Base-by-base conservation (phyloP, 2,888 invertebrate genomes). In the Schizaphis graminum region DNA sequence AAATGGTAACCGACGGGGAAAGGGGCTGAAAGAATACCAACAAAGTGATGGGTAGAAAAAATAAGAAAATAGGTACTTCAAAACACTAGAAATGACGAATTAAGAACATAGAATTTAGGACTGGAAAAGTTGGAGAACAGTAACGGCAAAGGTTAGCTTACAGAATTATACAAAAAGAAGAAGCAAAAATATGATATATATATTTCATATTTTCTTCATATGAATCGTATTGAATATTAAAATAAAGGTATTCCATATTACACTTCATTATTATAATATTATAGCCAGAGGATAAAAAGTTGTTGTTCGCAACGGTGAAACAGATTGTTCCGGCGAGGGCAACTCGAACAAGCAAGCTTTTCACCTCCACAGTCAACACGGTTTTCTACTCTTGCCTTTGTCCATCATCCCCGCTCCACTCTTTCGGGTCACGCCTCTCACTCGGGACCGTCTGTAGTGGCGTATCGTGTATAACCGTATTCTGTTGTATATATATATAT, bases 341-440 rank as follows among this genome's bases (percentile, higher is more conserved):
- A 21, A 21, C 47, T 11, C 28, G 3, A n/a, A 24, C 47, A 13
- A n/a, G 21, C 47, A 35, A n/a, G 84, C 53, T 41, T 91, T 91
- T 47, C 90, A 35, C 77, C 35, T 35, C 61, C 49, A 35, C 26
- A 28, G 44, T 4, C 89, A 21, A 93, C 93, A 93, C 57, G 89
- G 89, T 93, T 93, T 93, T 93, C 89, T 77, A 93, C 89, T 93
- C 56, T 56, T 93, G 53, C 56, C 77, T 47, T 84, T 84, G 44
- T 41, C 57, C 26, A 4, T 16, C 24, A 28, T 44, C 11, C 16
- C n/a, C 56, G 10, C 85, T 28, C 4, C 13, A 0, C 28, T 47
- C 13, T n/a, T 67, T 16, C 2, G 21, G 67, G 67, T 35, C 67
- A 67, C 16, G 67, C 21, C 49, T 87, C 87, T n/a, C 49, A 28